Evolutionary conservation across 2,113 vertebrate species (phyloP).

Genomic region (Lasiurus cinereus): DNA sequence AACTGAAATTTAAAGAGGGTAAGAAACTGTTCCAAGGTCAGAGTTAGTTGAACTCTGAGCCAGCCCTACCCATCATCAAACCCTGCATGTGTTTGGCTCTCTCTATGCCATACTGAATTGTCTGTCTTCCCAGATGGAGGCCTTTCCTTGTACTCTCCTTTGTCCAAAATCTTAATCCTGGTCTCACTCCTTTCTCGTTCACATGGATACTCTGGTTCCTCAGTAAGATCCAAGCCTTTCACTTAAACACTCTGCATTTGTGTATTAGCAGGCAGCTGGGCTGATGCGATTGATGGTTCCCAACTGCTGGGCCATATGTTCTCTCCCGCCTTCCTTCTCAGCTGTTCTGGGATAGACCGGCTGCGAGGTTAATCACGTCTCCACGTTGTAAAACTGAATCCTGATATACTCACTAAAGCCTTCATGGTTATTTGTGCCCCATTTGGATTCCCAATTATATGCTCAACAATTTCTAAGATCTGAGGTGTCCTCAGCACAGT

Average conservation of each 20-base stretch:
- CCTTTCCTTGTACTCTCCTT: background rate
- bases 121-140: background rate
- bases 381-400: constrained; percentile 24
- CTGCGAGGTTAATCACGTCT: background rate
- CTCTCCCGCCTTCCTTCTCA: background rate
- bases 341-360: constrained; percentile 54
- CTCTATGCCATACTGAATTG: fast-evolving
- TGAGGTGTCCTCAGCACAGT: constrained; percentile 13
- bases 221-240: background rate
- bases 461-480: background rate
- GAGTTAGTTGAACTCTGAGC: background rate
- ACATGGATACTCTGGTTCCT: background rate
- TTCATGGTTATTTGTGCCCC: background rate
- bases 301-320: constrained; percentile 39
- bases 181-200: background rate
- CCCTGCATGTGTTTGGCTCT: background rate
- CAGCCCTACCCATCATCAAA: background rate
- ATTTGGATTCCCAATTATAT: constrained; percentile 20
- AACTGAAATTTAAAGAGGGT: background rate
- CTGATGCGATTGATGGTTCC: background rate
- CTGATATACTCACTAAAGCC: constrained; percentile 38
- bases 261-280: constrained; percentile 55
- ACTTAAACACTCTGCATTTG: background rate
- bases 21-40: background rate
- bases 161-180: constrained; percentile 17